phyloP scores from a whole-genome alignment of 2,888 invertebrate species.

The Allophyes oxyacanthae region DNA sequence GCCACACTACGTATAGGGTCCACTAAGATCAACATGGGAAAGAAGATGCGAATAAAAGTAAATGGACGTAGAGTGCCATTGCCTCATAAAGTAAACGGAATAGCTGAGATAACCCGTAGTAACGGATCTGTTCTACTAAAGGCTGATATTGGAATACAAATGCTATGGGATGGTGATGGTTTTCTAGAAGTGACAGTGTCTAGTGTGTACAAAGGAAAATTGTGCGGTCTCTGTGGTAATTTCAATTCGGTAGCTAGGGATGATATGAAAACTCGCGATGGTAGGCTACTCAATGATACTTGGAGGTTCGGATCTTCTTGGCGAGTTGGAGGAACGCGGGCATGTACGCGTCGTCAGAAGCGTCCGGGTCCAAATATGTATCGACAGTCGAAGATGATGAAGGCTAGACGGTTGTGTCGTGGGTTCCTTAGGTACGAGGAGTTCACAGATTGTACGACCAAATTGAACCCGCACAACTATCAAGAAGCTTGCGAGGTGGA shows the following conservation, averaged over 20 bases:
- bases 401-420: constrained; percentile 85
- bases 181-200: constrained; percentile 96
- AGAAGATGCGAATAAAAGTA: constrained; percentile 95
- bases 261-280: constrained; percentile 93
- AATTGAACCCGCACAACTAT: constrained; percentile 94
- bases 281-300: constrained; percentile 91
- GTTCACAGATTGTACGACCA: constrained; percentile 94
- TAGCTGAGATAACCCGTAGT: constrained; percentile 90
- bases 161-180: constrained; percentile 98
- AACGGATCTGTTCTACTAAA: constrained; percentile 91
- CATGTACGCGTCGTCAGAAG: constrained; percentile 91
- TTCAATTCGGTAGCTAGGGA: constrained; percentile 96
- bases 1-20: constrained; percentile 94
- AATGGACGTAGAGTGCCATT: constrained; percentile 93
- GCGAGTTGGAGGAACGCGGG: constrained; percentile 95
- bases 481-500: constrained; percentile 96
- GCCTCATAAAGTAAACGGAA: constrained; percentile 90
- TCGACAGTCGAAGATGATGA: constrained; percentile 83
- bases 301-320: constrained; percentile 96
- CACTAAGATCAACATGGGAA: constrained; percentile 95
- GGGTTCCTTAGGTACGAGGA: constrained; percentile 86
- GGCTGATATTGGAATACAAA: constrained; percentile 93
- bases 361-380: constrained; percentile 78
- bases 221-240: constrained; percentile 98
- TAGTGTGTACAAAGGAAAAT: constrained; percentile 91